A percentile compares a stretch with the other conserved stretches of the same genome.
phyloP scores from a whole-genome alignment of 2,113 vertebrate species.

The western clawed frog (Xenopus tropicalis) region UCB_Xtro_10.0 CM004448.2:77475001-77475500 shows the following conservation, averaged over 20 bases:
- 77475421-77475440: too few relatives aligned
- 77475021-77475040: background rate
- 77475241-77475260: background rate
- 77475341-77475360: background rate
- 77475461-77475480: too few relatives aligned
- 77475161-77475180: background rate
- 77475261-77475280: background rate
- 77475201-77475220: background rate
- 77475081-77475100: background rate
- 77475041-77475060: background rate
- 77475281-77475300: background rate
- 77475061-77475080: background rate
- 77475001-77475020: slow-evolving; percentile 19
- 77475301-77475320: background rate
- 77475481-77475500: too few relatives aligned
- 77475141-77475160: background rate
- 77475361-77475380: too few relatives aligned
- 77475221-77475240: background rate
- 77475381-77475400: too few relatives aligned
- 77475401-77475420: too few relatives aligned
- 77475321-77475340: background rate
- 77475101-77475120: background rate
- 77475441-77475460: too few relatives aligned
- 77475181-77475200: background rate
- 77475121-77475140: background rate